These are phyloP conservation scores for Andrena bicolor DNA, from an alignment of 2,888 invertebrate genomes.

Conservation along the genomic window DNA sequence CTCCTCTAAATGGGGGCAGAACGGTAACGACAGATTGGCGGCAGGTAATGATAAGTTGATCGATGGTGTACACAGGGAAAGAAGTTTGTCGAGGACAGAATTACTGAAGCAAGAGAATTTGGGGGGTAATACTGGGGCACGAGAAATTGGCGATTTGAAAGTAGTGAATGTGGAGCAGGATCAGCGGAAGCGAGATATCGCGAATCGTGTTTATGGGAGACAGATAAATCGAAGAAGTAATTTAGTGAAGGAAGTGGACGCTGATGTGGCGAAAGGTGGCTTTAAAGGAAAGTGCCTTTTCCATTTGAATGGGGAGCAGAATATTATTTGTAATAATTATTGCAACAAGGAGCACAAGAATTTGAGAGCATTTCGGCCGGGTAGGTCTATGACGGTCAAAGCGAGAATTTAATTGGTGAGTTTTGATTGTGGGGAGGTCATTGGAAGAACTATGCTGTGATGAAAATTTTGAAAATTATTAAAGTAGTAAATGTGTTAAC, in stretches of 20 bases:
- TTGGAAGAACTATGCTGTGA: not conserved
- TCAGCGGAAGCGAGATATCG: not conserved
- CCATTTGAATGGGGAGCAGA: not conserved
- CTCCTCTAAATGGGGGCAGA: not conserved
- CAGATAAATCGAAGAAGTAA: not conserved
- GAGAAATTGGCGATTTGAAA: not conserved
- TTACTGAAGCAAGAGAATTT: not conserved
- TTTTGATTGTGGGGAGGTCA: not conserved
- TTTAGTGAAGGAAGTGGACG: not conserved
- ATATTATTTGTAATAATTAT: not conserved
- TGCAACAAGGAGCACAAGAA: not conserved
- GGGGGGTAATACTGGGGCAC: not conserved
- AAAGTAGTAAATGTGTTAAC: too few species aligned
- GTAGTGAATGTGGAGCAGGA: not conserved
- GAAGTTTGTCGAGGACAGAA: not conserved
- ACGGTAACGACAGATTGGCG: not conserved
- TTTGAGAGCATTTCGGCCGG: not conserved
- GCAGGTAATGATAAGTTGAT: not conserved
- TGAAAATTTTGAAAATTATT: not conserved
- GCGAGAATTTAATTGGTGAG: slow-evolving; percentile 1
- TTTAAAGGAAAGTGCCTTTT: slow-evolving; percentile 33
- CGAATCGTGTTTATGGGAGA: not conserved
- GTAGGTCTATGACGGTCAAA: slow-evolving; percentile 4
- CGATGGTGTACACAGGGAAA: too few species aligned
- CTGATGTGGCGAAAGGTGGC: not conserved